Conservation (phyloP, 2,888 invertebrate species). For the Blera fallax region DNA sequence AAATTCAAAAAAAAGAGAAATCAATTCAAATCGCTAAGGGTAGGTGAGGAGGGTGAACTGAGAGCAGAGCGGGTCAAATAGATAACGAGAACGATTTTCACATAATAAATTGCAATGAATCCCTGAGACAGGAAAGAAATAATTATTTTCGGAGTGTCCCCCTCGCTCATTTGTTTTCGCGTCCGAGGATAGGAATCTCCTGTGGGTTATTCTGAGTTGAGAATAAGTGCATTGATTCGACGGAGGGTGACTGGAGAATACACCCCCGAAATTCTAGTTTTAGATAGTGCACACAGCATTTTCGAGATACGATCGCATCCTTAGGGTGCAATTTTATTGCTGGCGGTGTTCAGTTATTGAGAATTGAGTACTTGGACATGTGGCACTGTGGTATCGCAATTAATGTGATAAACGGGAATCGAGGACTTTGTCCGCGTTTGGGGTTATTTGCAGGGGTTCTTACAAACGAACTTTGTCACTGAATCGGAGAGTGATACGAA, state of each 20-base stretch:
- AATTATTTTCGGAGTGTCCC: slow-evolving; percentile 45
- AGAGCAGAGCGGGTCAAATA: slow-evolving; percentile 46
- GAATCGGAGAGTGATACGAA: neutral
- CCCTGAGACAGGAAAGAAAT: slow-evolving; percentile 59
- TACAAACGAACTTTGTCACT: too few relatives aligned
- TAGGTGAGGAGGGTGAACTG: neutral
- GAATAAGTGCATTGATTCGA: slow-evolving; percentile 48
- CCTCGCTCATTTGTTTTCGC: slow-evolving; percentile 23
- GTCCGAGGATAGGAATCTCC: slow-evolving; percentile 34
- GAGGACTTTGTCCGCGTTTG: neutral
- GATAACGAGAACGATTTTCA: slow-evolving; percentile 66
- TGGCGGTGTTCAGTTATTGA: slow-evolving; percentile 10
- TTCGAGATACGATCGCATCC: slow-evolving; percentile 47
- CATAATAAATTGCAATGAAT: slow-evolving; percentile 69
- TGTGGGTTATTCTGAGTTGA: slow-evolving; percentile 8
- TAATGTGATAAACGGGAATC: slow-evolving; percentile 3
- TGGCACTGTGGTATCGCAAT: slow-evolving; percentile 4
- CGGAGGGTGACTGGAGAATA: slow-evolving; percentile 1
- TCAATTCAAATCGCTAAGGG: slow-evolving; percentile 52
- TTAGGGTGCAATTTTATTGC: slow-evolving; percentile 42
- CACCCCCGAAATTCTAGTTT: slow-evolving; percentile 50
- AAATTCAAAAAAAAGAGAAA: slow-evolving; percentile 24
- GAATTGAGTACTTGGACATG: slow-evolving; percentile 42
- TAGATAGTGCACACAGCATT: slow-evolving; percentile 11
- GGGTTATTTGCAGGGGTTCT: neutral